These are phyloP conservation scores for Galeopterus variegatus DNA, from an alignment of 2,113 vertebrate genomes.

Conservation along the genomic window DNA sequence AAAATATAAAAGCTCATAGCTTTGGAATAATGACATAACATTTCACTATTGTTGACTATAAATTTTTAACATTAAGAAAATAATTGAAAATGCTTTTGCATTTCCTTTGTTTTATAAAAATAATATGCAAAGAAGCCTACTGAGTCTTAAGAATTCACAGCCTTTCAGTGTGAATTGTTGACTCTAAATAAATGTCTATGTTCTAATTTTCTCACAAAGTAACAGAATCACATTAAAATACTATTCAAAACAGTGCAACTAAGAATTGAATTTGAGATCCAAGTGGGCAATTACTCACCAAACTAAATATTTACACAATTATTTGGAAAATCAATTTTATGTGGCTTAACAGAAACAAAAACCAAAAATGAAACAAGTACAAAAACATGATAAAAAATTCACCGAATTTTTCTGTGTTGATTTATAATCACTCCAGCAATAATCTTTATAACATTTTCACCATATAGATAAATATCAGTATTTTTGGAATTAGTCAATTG, in stretches of 20 bases:
- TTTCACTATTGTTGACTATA: constrained; percentile 13
- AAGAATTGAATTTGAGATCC: constrained; percentile 7
- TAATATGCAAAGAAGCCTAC: background rate
- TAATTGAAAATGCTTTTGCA: background rate
- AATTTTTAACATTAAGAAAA: constrained; percentile 12
- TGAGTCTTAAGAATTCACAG: constrained; percentile 38
- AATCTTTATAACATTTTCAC: constrained; percentile 33
- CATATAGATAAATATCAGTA: background rate
- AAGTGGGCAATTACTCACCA: background rate
- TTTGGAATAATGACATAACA: background rate
- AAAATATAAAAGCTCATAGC: constrained; percentile 27
- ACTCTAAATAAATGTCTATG: constrained; percentile 45
- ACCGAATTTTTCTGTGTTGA: background rate
- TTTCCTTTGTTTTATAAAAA: constrained; percentile 57
- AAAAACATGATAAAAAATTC: background rate
- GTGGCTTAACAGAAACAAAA: background rate
- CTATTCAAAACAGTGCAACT: constrained; percentile 2
- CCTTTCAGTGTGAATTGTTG: background rate
- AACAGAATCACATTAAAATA: constrained; percentile 28
- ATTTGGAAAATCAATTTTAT: constrained; percentile 40
- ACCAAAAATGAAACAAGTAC: background rate
- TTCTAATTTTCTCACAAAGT: constrained; percentile 61
- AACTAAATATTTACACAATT: constrained; percentile 53
- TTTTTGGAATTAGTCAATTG: constrained; percentile 14
- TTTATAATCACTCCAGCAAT: background rate